Conservation (phyloP, 1,140 invertebrate genomes). For the Apis florea region DNA sequence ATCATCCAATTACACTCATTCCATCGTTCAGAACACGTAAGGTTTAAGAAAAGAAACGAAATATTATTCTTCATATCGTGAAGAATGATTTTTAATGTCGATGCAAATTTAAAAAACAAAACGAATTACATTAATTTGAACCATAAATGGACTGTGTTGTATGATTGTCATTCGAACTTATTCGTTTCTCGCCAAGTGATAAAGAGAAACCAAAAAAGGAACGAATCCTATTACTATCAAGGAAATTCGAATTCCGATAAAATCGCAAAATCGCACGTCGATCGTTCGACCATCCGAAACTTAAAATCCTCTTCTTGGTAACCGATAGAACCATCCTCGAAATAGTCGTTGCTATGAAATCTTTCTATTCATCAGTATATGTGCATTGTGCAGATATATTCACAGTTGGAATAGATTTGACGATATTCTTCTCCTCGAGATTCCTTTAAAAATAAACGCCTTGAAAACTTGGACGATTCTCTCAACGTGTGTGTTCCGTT, state of each 20-base stretch:
- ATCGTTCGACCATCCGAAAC: conserved; percentile 49
- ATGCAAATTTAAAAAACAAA: no score
- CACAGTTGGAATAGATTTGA: conserved; percentile 6
- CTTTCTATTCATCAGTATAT: conserved; percentile 55
- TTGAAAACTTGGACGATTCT: no score
- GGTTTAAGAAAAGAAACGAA: no score
- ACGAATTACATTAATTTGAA: no score
- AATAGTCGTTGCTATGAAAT: conserved; percentile 53
- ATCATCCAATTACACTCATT: no score
- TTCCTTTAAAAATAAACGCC: conserved; percentile 11
- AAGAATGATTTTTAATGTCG: no score
- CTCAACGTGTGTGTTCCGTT: no score
- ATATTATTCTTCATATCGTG: no score
- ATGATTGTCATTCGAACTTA: no score
- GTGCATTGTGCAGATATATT: conserved; percentile 43
- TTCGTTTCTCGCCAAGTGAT: not conserved
- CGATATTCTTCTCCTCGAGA: not conserved
- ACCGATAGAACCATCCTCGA: conserved; percentile 30
- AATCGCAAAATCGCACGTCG: conserved; percentile 40
- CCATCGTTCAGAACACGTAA: no score
- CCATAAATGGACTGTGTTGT: no score
- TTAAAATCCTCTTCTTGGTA: conserved; percentile 50
- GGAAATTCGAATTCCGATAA: conserved; percentile 45
- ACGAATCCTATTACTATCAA: conserved; percentile 31
- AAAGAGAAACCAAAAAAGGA: conserved; percentile 39